phyloP scores from a whole-genome alignment of 2,797 vertebrate genomes.

The Sebastes kiyomatsui region DNA sequence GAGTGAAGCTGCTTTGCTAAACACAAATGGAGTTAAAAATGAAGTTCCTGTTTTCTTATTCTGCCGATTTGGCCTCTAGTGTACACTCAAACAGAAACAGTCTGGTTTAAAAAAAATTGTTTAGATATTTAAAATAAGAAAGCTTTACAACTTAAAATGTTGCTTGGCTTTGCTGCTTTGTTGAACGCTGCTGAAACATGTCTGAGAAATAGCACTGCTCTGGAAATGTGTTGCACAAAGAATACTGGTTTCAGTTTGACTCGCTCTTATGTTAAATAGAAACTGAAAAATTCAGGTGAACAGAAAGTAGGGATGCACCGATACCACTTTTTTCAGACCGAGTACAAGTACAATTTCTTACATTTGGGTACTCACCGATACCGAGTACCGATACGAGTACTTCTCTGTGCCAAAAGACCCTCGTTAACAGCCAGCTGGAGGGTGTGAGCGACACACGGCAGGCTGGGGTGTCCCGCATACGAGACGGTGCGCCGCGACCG shows the following conservation, averaged over 20 bases:
- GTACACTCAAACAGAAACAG: not conserved
- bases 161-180: too few species aligned
- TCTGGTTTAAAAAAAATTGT: not conserved
- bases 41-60: not conserved
- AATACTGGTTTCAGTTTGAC: conserved; percentile 10
- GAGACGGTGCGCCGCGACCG: too few species aligned
- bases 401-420: too few species aligned
- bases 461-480: too few species aligned
- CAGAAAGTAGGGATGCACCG: not conserved
- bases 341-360: too few species aligned
- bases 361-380: too few species aligned
- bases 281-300: conserved; percentile 4
- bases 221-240: not conserved
- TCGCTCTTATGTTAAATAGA: not conserved
- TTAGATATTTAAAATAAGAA: not conserved
- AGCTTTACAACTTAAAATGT: not conserved
- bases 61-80: not conserved
- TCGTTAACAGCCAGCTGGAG: too few species aligned
- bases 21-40: not conserved
- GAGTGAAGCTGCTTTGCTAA: not conserved
- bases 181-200: not conserved
- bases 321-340: too few species aligned
- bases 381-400: too few species aligned
- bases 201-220: not conserved
- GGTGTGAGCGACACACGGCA: too few species aligned